These are phyloP conservation scores for Phaetusa simplex DNA, from an alignment of 2,113 vertebrate species.

Conservation along the genomic window DNA sequence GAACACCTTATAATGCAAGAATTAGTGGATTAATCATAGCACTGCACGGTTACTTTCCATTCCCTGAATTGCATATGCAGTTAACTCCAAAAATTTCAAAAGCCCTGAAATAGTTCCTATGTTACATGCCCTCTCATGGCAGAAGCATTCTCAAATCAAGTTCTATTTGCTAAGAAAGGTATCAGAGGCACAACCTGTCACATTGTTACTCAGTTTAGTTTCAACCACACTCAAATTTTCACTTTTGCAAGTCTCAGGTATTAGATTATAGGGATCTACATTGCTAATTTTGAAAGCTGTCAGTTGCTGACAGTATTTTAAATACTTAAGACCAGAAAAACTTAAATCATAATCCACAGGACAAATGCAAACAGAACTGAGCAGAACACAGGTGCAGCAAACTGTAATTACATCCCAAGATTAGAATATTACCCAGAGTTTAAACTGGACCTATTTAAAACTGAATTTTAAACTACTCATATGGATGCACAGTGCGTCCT, in stretches of 20 bases:
- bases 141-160: not conserved
- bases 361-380: not conserved
- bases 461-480: not conserved
- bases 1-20: not conserved
- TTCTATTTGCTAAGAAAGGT: not conserved
- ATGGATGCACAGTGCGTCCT: not conserved
- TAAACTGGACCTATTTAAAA: not conserved
- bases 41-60: not conserved
- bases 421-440: not conserved
- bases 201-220: not conserved
- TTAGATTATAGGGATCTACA: not conserved
- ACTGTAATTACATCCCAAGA: not conserved
- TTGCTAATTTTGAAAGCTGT: constrained; percentile 14
- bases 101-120: not conserved
- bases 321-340: not conserved
- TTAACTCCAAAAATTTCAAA: not conserved
- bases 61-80: not conserved
- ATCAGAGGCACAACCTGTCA: not conserved
- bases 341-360: constrained; percentile 2
- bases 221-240: not conserved
- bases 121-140: not conserved
- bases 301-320: not conserved
- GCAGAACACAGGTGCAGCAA: not conserved
- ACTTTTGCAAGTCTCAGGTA: not conserved
- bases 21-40: not conserved